These are phyloP conservation scores for Rhinolophus ferrumequinum DNA, from an alignment of 2,113 vertebrate species.

Conservation along the genomic window DNA sequence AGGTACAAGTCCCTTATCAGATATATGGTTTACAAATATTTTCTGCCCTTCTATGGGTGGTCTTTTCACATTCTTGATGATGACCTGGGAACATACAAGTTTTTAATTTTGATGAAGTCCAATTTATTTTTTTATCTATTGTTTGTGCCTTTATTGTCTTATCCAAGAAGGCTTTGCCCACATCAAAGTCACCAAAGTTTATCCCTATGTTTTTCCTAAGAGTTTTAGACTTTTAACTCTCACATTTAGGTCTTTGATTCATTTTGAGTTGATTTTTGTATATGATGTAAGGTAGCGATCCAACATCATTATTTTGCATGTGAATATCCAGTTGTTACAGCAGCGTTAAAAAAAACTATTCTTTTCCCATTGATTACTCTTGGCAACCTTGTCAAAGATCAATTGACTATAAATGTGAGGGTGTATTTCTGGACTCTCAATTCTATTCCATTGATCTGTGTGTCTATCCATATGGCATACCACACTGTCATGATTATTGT, in stretches of 20 bases:
- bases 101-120: neutral
- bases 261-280: neutral
- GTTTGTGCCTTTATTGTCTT: neutral
- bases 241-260: neutral
- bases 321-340: neutral
- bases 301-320: neutral
- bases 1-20: neutral
- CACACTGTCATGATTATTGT: neutral
- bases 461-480: neutral
- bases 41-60: neutral
- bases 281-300: neutral
- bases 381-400: neutral
- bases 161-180: neutral
- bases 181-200: neutral
- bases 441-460: neutral
- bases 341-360: neutral
- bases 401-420: neutral
- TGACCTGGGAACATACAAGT: neutral
- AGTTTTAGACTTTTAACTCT: neutral
- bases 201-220: neutral
- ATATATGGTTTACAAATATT: neutral
- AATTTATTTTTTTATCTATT: neutral
- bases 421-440: neutral
- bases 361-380: neutral
- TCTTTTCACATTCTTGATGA: neutral